phyloP scores from a whole-genome alignment of 2,888 invertebrate species.

The Andrena hattorfiana region DNA sequence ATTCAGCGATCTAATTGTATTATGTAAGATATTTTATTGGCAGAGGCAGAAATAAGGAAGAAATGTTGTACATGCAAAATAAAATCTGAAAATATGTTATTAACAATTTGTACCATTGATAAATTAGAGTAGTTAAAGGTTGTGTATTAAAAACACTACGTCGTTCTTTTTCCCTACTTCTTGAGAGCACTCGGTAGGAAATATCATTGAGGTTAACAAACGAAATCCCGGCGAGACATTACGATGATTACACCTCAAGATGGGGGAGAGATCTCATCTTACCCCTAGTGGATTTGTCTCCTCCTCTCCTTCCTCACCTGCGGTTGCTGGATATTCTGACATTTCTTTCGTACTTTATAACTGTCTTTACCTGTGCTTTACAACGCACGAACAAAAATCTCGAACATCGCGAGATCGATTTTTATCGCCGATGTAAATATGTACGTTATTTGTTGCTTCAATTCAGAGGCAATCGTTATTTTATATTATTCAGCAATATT shows the following conservation, averaged over 20 bases:
- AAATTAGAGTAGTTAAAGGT: not conserved
- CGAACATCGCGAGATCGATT: not conserved
- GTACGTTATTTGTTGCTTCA: not conserved
- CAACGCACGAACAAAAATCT: not conserved
- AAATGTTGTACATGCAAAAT: not conserved
- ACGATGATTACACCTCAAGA: not conserved
- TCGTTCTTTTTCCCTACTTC: not conserved
- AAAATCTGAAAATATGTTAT: not conserved
- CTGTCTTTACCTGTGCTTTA: not conserved
- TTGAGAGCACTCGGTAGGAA: not conserved
- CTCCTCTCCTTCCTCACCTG: conserved; percentile 46
- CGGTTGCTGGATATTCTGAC: conserved; percentile 13
- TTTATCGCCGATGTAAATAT: not conserved
- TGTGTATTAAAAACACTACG: not conserved
- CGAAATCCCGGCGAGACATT: not conserved
- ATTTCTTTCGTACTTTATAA: not conserved
- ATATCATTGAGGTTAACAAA: not conserved
- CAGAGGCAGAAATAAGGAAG: conserved; percentile 2
- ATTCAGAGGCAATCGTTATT: not conserved
- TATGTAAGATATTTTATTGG: not conserved
- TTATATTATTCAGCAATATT: not conserved
- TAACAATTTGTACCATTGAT: too few relatives aligned
- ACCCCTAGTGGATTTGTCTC: conserved; percentile 63
- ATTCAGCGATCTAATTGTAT: not conserved
- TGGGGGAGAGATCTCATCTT: not conserved